Percentiles rank a stretch among this genome's conserved stretches.
phyloP scores from a whole-genome alignment of 2,888 invertebrate species.

The Microplitis manilae region DNA sequence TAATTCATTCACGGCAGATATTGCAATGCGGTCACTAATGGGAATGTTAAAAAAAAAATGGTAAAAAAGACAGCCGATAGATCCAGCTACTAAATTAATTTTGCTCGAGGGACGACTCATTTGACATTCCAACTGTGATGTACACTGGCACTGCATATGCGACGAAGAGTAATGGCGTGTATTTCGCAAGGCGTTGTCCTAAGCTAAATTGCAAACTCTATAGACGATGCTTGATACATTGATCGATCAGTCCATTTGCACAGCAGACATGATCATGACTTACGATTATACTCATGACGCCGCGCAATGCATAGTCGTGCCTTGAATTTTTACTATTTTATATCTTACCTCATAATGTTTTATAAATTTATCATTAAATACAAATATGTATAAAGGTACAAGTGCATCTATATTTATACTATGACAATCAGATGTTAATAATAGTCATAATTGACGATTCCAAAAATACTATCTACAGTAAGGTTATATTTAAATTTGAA shows the following conservation, averaged over 20 bases:
- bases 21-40: background rate
- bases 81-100: constrained; percentile 37
- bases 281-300: background rate
- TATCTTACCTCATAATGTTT: background rate
- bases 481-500: too few relatives aligned
- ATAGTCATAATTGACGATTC: too few relatives aligned
- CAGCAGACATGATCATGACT: constrained; percentile 33
- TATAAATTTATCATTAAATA: background rate
- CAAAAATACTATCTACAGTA: too few relatives aligned
- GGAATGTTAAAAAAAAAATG: constrained; percentile 11
- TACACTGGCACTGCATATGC: constrained; percentile 16
- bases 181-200: constrained; percentile 39
- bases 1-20: constrained; percentile 15
- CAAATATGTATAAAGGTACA: too few relatives aligned
- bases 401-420: too few relatives aligned
- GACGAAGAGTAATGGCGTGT: constrained; percentile 30
- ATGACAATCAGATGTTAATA: too few relatives aligned
- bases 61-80: background rate
- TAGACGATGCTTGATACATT: constrained; percentile 13
- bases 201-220: constrained; percentile 32
- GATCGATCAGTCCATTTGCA: constrained; percentile 33
- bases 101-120: constrained; percentile 36
- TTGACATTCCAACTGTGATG: constrained; percentile 41
- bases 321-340: constrained; percentile 32
- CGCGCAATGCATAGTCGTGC: constrained; percentile 24